phyloP scores from a whole-genome alignment of 2,888 invertebrate species.

The Nemurella pictetii region DNA sequence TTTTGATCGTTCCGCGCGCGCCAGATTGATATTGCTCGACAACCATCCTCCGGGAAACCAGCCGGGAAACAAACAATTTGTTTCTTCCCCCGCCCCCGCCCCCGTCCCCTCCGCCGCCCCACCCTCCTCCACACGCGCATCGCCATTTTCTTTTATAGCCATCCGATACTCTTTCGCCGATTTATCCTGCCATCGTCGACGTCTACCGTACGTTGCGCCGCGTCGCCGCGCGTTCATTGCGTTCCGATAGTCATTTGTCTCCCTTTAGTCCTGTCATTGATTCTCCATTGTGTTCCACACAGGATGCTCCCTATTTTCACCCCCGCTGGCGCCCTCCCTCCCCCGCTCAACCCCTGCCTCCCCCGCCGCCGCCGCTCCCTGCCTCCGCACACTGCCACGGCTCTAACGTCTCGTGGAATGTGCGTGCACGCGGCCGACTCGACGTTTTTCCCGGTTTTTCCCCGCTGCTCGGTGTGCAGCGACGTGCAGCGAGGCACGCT shows the following conservation, averaged over 20 bases:
- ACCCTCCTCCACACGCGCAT: too few species aligned
- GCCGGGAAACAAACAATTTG: too few species aligned
- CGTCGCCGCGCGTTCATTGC: slow-evolving; percentile 5
- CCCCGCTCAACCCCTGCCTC: too few species aligned
- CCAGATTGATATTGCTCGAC: too few species aligned
- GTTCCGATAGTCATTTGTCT: slow-evolving; percentile 34
- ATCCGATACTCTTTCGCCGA: background rate
- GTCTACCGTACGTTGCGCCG: too few species aligned
- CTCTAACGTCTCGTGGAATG: slow-evolving; percentile 14
- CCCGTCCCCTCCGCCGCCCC: too few species aligned
- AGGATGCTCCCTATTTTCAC: slow-evolving; percentile 10
- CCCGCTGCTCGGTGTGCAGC: slow-evolving; percentile 1
- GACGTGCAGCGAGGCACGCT: slow-evolving; percentile 4
- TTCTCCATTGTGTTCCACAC: slow-evolving; percentile 31
- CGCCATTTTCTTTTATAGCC: background rate
- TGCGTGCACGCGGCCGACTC: slow-evolving; percentile 11
- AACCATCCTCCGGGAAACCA: too few species aligned
- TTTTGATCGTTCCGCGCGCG: too few species aligned
- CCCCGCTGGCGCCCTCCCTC: background rate
- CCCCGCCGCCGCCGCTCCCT: background rate
- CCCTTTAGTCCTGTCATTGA: slow-evolving; percentile 33
- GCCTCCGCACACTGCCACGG: background rate
- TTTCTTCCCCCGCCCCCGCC: too few species aligned
- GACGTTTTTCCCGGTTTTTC: slow-evolving; percentile 26
- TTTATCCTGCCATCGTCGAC: background rate